Base-by-base conservation (phyloP, 2,888 invertebrate species). In the Scaptomyza tumidula region DNA sequence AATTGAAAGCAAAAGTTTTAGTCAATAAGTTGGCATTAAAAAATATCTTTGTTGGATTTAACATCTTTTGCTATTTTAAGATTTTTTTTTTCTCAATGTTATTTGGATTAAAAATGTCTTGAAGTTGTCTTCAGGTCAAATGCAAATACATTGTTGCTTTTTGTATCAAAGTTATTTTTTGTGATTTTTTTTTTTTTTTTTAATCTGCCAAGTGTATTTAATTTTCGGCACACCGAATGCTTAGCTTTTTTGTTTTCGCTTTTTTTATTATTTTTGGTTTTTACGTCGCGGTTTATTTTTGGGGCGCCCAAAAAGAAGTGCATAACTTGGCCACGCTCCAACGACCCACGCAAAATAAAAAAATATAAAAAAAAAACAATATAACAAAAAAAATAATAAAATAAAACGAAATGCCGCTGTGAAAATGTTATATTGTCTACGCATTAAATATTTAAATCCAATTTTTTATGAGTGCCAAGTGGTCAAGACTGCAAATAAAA, bases 291-390 rank as follows among this genome's bases (percentile, higher is more conserved):
- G 67, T 71, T 69, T 88, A 88, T 88, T 86, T 88, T 86, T 69
- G 72, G 72, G 59, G 61, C 60, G 69, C 68, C 72, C 61, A 78
- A 41, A 65, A 65, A 77, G 66, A 86, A 84, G 80, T 88, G 86
- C 86, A 84, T 82, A 89, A 87, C 71, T 88, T 84, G 84, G 84
- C 89, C 79, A 66, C 68, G 70, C 71, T 78, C 89, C 89, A 85
- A 88, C 72, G 74, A 61, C 80, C 83, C 77, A 83, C 80, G 80
- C 80, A 73, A 53, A 73, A 63, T 64, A 41, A 41, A 41, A 41
- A 16, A 0, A n/a, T 5, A 35, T 4, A 33, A 33, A 33, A 33
- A 33, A 37, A 37, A 37, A 37, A 35, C 35, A 35, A 33, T 33
- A 33, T 33, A 35, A 35, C 35, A 35, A 13, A 35, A 13, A 13